phyloP scores from a whole-genome alignment of 2,888 invertebrate genomes.

The Suillia variegata region DNA sequence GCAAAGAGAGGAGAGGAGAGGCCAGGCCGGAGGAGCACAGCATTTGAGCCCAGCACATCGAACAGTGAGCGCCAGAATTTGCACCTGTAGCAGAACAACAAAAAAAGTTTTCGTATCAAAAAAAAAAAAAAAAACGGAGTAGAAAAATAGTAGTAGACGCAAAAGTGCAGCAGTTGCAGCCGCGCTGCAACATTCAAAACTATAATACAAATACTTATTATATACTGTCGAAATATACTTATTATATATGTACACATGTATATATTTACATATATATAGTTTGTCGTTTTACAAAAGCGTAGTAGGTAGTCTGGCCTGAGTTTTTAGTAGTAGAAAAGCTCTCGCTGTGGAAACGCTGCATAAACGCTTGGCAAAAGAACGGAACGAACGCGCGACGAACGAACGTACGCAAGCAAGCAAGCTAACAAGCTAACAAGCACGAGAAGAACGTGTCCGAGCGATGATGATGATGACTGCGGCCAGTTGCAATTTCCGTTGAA shows the following conservation, averaged over 20 bases:
- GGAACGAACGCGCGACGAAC: too few relatives aligned
- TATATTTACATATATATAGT: neutral
- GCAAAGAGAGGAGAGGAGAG: slow-evolving; percentile 4
- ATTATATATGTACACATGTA: too few relatives aligned
- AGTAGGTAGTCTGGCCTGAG: neutral
- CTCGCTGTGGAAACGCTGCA: slow-evolving; percentile 1
- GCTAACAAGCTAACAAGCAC: too few relatives aligned
- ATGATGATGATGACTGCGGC: slow-evolving; percentile 28
- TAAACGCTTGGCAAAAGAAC: too few relatives aligned
- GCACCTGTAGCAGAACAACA: slow-evolving; percentile 17
- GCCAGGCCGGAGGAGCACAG: neutral
- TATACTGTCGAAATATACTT: too few relatives aligned
- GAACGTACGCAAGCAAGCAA: too few relatives aligned
- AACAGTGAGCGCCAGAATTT: neutral
- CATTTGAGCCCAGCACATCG: slow-evolving; percentile 4
- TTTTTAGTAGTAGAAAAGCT: slow-evolving; percentile 14
- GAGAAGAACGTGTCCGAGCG: slow-evolving; percentile 4
- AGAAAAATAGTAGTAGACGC: slow-evolving; percentile 4
- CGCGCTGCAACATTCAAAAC: neutral
- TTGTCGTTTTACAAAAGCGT: neutral
- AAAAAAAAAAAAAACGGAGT: slow-evolving; percentile 6
- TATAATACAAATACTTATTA: neutral
- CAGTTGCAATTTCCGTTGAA: slow-evolving; percentile 26
- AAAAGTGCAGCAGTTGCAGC: neutral
- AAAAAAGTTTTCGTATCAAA: too few relatives aligned